Conservation (phyloP, 2,797 vertebrate species). For the Acanthopagrus latus region DNA sequence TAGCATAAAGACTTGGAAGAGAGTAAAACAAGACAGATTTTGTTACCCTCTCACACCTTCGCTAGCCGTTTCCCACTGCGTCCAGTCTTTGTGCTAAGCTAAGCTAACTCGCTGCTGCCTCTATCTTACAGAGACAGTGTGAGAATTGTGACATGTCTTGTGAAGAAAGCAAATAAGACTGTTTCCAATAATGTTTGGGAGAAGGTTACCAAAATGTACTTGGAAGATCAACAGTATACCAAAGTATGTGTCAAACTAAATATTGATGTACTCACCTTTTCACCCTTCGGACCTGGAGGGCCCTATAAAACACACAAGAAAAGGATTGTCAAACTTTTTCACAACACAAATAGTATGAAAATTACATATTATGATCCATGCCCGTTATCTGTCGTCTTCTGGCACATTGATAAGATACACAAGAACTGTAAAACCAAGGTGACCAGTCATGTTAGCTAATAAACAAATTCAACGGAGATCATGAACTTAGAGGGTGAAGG, state of each 20-base stretch:
- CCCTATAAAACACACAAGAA: slow-evolving; percentile 85
- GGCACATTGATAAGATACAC: background rate
- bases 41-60: background rate
- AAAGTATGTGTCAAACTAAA: slow-evolving; percentile 17
- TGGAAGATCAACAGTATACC: background rate
- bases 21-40: background rate
- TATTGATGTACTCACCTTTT: slow-evolving; percentile 91
- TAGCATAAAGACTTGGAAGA: no score
- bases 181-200: background rate
- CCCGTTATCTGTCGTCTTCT: slow-evolving; percentile 17
- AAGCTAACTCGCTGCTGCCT: background rate
- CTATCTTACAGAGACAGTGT: background rate
- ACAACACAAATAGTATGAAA: slow-evolving; percentile 16
- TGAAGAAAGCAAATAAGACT: background rate
- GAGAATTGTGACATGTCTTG: background rate
- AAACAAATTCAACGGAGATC: slow-evolving; percentile 37
- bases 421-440: slow-evolving; percentile 18
- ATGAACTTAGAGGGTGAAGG: slow-evolving; percentile 14
- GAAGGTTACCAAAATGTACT: no score
- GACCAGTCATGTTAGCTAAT: slow-evolving; percentile 29
- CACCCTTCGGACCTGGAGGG: slow-evolving; percentile 93
- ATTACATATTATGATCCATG: slow-evolving; percentile 1
- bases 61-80: background rate
- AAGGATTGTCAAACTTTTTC: slow-evolving; percentile 8
- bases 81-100: slow-evolving; percentile 6